Percentiles rank a stretch among this genome's conserved stretches.
These are phyloP conservation scores for Micrasema minimum DNA, from an alignment of 1,140 invertebrate species.

Conservation along the genomic window DNA sequence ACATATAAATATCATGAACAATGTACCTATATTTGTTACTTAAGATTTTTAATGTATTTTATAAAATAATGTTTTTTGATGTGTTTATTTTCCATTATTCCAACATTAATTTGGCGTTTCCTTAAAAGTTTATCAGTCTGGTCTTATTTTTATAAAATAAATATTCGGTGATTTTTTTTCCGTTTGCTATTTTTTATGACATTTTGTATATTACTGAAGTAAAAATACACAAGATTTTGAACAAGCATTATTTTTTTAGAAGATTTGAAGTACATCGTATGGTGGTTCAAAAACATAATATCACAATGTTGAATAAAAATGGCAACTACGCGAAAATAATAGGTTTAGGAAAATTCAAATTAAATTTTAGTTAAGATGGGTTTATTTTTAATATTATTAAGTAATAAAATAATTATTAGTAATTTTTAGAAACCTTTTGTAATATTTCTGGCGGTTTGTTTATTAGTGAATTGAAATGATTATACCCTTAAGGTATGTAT, in stretches of 20 bases:
- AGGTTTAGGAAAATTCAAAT: background rate
- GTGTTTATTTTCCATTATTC: conserved; percentile 51
- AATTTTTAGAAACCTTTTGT: background rate
- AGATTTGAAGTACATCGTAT: conserved; percentile 20
- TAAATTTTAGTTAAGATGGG: too few species aligned
- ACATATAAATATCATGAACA: conserved; percentile 37
- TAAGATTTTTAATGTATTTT: conserved; percentile 49
- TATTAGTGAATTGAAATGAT: background rate
- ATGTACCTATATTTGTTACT: conserved; percentile 48
- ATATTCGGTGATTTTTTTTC: conserved; percentile 24
- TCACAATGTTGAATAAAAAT: conserved; percentile 51
- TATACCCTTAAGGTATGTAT: too few species aligned
- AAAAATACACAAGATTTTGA: conserved; percentile 44
- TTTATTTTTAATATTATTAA: too few species aligned
- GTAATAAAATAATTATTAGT: background rate
- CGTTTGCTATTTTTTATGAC: conserved; percentile 39
- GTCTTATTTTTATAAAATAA: conserved; percentile 43
- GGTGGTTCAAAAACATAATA: conserved; percentile 50
- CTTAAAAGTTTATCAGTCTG: conserved; percentile 52
- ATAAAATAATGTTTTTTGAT: conserved; percentile 41
- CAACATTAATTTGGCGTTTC: conserved; percentile 53
- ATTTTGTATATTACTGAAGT: conserved; percentile 26
- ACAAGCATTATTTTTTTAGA: conserved; percentile 40
- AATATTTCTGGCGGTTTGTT: conserved; percentile 5
- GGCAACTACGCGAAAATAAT: conserved; percentile 50